Conservation (phyloP, 2,888 invertebrate genomes). For the Asteroscopus sphinx region DNA sequence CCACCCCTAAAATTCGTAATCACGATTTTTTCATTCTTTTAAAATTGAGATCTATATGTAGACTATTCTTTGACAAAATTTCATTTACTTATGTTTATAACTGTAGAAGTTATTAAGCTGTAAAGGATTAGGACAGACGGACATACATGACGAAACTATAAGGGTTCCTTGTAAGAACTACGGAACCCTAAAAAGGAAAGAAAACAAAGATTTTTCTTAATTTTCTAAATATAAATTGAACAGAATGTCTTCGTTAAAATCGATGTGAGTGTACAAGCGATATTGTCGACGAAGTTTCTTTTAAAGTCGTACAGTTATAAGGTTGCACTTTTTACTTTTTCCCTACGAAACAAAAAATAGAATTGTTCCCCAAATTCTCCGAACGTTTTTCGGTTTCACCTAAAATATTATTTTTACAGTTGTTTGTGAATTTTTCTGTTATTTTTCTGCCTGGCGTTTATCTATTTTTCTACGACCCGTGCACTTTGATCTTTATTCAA, state of each 20-base stretch:
- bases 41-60: too few species aligned
- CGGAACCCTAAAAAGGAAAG: too few species aligned
- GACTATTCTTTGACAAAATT: too few species aligned
- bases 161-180: too few species aligned
- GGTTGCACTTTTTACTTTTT: constrained; percentile 18
- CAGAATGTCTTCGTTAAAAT: constrained; percentile 24
- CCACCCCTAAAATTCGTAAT: too few species aligned
- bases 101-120: too few species aligned
- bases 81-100: too few species aligned
- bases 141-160: too few species aligned
- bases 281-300: constrained; percentile 12
- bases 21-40: too few species aligned
- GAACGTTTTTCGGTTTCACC: constrained; percentile 6
- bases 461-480: constrained; percentile 7
- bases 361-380: constrained; percentile 13
- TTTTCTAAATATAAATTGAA: constrained; percentile 11
- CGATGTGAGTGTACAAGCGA: constrained; percentile 13
- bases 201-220: constrained; percentile 3
- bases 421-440: constrained; percentile 8
- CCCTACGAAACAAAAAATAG: constrained; percentile 20
- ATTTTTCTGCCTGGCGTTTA: constrained; percentile 3
- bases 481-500: constrained; percentile 1
- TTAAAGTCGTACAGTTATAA: constrained; percentile 23
- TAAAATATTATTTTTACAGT: constrained; percentile 14
- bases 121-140: too few species aligned